Conservation (phyloP, 2,888 invertebrate species). For the Himalopsyche anomala region DNA sequence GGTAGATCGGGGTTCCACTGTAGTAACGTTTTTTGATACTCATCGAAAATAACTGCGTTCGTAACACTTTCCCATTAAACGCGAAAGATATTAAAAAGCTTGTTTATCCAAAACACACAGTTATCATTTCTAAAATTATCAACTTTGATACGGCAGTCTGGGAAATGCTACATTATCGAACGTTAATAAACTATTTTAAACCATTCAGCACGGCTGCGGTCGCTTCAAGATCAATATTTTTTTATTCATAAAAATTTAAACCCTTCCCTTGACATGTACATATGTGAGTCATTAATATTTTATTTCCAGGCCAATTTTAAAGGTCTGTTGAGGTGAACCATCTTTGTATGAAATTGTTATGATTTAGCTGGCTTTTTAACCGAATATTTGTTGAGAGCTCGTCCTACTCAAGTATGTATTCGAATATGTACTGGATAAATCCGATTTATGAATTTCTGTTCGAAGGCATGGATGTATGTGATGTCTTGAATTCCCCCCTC, state of each 20-base stretch:
- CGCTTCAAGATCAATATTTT: not conserved
- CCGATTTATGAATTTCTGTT: too few species aligned
- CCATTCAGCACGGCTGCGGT: not conserved
- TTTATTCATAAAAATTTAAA: not conserved
- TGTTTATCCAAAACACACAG: slow-evolving; percentile 29
- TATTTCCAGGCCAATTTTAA: not conserved
- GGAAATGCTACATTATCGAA: slow-evolving; percentile 1
- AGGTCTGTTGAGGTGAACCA: slow-evolving; percentile 1
- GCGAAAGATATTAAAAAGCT: slow-evolving; percentile 23
- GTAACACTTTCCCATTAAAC: not conserved
- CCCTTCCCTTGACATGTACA: not conserved
- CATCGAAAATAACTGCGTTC: not conserved
- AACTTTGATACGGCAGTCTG: slow-evolving; percentile 14
- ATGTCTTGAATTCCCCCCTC: too few species aligned
- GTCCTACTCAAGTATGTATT: too few species aligned
- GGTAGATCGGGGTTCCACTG: too few species aligned
- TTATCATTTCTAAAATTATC: slow-evolving; percentile 32
- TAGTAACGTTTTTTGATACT: too few species aligned
- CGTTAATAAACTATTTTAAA: not conserved
- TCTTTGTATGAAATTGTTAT: too few species aligned
- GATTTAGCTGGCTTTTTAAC: too few species aligned
- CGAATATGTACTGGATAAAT: too few species aligned
- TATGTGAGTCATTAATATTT: not conserved
- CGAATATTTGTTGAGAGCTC: too few species aligned
- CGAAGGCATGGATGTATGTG: too few species aligned